Percentiles rank a stretch among this genome's conserved stretches.
Conservation (phyloP, 2,113 vertebrate genomes). For the Dasyornis broadbenti region DNA sequence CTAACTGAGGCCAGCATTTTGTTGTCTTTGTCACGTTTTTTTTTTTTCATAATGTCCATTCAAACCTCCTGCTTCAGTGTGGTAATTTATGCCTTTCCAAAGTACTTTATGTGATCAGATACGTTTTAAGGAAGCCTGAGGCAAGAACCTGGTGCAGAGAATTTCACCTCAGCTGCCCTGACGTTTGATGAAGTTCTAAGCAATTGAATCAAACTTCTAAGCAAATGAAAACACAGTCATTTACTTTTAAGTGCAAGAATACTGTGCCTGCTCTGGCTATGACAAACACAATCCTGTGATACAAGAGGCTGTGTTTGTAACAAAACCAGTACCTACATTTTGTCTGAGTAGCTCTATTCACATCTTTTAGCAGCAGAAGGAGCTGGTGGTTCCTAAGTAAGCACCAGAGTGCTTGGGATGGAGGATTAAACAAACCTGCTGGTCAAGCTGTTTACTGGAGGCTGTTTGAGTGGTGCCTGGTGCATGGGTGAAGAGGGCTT, state of each 20-base stretch:
- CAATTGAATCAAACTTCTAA: neutral
- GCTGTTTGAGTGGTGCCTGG: neutral
- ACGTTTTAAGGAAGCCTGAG: neutral
- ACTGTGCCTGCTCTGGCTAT: accelerated
- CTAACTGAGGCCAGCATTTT: neutral
- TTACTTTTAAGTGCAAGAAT: neutral
- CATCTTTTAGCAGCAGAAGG: neutral
- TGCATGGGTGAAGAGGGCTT: neutral
- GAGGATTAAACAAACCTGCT: neutral
- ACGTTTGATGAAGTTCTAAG: neutral
- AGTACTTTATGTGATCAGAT: neutral
- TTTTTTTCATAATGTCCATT: neutral
- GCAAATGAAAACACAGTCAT: neutral
- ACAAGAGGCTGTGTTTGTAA: neutral
- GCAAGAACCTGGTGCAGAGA: neutral
- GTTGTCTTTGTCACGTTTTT: neutral
- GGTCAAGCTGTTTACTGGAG: neutral
- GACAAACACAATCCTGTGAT: neutral
- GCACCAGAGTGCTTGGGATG: neutral
- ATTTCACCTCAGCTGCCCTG: neutral
- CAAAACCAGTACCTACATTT: neutral
- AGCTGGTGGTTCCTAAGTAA: neutral
- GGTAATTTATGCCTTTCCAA: neutral
- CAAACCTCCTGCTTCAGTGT: neutral
- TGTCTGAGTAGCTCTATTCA: neutral